Conservation (phyloP, 2,113 vertebrate species). For the Lycaon pictus region DNA sequence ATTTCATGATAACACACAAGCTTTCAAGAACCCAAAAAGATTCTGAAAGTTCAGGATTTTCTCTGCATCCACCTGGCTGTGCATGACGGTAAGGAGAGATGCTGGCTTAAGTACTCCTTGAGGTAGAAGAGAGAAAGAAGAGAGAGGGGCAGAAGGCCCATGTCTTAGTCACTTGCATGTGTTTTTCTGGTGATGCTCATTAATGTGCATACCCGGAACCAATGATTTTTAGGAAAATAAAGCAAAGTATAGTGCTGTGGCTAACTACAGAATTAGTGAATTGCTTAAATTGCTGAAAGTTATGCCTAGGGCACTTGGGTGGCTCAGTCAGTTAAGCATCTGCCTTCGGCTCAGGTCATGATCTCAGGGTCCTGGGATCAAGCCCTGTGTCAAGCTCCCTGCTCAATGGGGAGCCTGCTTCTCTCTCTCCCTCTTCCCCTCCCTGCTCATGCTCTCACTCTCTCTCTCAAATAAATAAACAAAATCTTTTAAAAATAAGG, state of each 20-base stretch:
- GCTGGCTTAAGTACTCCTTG: no score
- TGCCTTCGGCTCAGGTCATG: neutral
- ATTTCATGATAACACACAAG: neutral
- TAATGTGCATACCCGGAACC: slow-evolving; percentile 2
- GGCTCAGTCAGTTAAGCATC: neutral
- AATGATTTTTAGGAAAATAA: neutral
- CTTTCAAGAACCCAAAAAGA: neutral
- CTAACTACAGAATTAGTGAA: slow-evolving; percentile 18
- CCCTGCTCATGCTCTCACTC: neutral
- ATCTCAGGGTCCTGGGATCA: neutral
- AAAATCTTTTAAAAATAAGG: neutral
- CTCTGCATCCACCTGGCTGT: neutral
- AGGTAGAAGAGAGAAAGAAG: neutral
- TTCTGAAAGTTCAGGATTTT: slow-evolving; percentile 1
- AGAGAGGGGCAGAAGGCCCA: neutral
- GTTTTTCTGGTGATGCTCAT: neutral
- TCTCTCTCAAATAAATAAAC: neutral
- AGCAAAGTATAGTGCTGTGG: neutral
- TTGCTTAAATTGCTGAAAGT: neutral
- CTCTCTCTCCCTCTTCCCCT: neutral
- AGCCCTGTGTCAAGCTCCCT: neutral
- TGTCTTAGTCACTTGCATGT: neutral
- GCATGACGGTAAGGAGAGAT: fast-evolving
- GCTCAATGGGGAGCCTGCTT: neutral
- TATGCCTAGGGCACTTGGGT: neutral